These are phyloP conservation scores for Lethrus apterus DNA, from an alignment of 1,140 invertebrate genomes.

Conservation along the genomic window DNA sequence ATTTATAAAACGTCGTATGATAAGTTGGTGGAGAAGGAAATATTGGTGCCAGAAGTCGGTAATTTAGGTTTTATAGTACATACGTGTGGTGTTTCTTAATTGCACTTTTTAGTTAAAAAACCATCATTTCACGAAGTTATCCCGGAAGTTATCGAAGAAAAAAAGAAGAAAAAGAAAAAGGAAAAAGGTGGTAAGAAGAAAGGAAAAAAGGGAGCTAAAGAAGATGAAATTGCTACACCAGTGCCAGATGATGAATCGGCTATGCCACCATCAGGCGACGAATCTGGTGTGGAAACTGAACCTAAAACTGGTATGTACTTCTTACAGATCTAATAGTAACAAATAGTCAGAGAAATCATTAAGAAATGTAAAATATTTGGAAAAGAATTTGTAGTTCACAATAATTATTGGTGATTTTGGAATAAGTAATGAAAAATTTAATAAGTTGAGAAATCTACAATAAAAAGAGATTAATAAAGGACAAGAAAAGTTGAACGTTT, in stretches of 20 bases:
- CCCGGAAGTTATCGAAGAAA: conserved; percentile 16
- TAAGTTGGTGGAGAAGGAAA: conserved; percentile 43
- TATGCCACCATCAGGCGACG: conserved; percentile 42
- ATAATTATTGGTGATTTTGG: too few species aligned
- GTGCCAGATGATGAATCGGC: conserved; percentile 6
- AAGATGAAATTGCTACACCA: conserved; percentile 12
- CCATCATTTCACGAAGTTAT: neutral
- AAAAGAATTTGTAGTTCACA: too few species aligned
- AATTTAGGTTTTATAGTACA: conserved; percentile 17
- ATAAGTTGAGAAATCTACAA: too few species aligned
- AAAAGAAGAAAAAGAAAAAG: conserved; percentile 14
- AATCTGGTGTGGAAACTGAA: conserved; percentile 18
- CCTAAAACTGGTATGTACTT: too few species aligned
- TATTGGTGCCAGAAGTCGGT: conserved; percentile 43
- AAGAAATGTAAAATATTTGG: too few species aligned
- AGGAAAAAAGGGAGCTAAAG: conserved; percentile 19
- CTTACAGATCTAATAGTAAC: too few species aligned
- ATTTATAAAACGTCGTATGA: conserved; percentile 43
- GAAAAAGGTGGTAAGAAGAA: conserved; percentile 23
- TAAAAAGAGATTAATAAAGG: too few species aligned
- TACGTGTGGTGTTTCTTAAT: neutral
- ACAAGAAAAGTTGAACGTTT: too few species aligned
- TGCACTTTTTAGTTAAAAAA: conserved; percentile 9
- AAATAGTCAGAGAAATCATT: too few species aligned
- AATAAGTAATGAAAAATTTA: too few species aligned